These are phyloP conservation scores for Pollenia amentaria DNA, from an alignment of 2,888 invertebrate genomes.

Conservation along the genomic window DNA sequence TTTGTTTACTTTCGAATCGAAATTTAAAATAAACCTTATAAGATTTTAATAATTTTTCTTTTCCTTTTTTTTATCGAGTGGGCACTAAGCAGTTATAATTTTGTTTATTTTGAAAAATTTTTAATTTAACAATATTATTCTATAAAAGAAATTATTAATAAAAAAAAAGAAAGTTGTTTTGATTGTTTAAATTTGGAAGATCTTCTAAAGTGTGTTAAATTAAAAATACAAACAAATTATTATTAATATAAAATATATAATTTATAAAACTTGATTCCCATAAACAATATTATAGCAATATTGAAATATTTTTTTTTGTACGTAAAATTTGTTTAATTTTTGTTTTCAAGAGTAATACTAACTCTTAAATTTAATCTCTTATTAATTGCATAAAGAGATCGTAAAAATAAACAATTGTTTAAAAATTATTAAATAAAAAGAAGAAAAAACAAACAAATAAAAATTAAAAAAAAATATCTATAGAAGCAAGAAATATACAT, in stretches of 20 bases:
- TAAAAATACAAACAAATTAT: not conserved
- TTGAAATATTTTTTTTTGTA: not conserved
- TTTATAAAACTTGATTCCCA: not conserved
- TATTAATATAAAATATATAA: slow-evolving; percentile 1
- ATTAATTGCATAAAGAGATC: not conserved
- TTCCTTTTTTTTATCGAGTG: no score
- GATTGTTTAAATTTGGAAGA: slow-evolving; percentile 29
- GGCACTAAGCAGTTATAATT: not conserved
- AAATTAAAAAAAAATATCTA: slow-evolving; percentile 4
- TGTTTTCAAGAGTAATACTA: not conserved
- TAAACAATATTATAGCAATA: slow-evolving; percentile 35
- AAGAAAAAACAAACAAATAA: not conserved
- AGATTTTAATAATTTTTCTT: no score
- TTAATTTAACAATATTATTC: not conserved
- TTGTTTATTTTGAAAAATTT: not conserved
- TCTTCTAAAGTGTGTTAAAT: slow-evolving; percentile 42
- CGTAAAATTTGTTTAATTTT: not conserved
- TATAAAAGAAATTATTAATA: not conserved
- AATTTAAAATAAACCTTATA: no score
- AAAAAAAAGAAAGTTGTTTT: slow-evolving; percentile 20
- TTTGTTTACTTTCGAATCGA: no score
- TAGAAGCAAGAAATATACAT: slow-evolving; percentile 13
- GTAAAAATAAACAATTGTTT: slow-evolving; percentile 16
- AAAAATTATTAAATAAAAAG: not conserved
- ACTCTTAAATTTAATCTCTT: not conserved